Conservation (phyloP, 2,888 invertebrate genomes). For the Cantharis flavilabris region DNA sequence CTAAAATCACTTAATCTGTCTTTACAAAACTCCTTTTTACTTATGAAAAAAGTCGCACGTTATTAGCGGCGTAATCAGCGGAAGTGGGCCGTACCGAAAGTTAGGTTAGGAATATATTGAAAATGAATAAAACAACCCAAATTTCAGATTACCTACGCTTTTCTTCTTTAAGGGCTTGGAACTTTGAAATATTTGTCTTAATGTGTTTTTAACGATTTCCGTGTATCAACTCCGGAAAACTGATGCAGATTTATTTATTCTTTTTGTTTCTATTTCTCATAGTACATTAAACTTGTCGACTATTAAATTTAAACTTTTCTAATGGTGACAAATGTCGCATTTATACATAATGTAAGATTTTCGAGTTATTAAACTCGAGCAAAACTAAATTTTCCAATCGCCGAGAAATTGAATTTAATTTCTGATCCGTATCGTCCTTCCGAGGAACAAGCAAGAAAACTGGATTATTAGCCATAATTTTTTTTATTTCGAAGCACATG, state of each 20-base stretch:
- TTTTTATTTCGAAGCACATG: background rate
- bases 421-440: background rate
- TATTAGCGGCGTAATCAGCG: conserved; percentile 25
- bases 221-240: background rate
- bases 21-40: conserved; percentile 12
- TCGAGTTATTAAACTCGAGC: background rate
- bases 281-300: background rate
- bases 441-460: background rate
- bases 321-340: background rate
- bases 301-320: background rate
- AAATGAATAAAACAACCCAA: conserved; percentile 14
- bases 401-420: background rate
- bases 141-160: conserved; percentile 6
- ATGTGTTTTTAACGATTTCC: conserved; percentile 10
- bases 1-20: conserved; percentile 30
- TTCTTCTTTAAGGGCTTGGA: background rate
- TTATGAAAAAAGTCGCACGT: conserved; percentile 10
- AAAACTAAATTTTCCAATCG: background rate
- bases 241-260: background rate
- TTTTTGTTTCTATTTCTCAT: background rate
- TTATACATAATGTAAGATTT: background rate
- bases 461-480: background rate
- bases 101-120: conserved; percentile 19
- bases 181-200: conserved; percentile 6
- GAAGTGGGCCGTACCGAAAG: conserved; percentile 23